Evolutionary conservation across 2,113 vertebrate species (phyloP).

Genomic region (Gracilinanus agilis): DNA sequence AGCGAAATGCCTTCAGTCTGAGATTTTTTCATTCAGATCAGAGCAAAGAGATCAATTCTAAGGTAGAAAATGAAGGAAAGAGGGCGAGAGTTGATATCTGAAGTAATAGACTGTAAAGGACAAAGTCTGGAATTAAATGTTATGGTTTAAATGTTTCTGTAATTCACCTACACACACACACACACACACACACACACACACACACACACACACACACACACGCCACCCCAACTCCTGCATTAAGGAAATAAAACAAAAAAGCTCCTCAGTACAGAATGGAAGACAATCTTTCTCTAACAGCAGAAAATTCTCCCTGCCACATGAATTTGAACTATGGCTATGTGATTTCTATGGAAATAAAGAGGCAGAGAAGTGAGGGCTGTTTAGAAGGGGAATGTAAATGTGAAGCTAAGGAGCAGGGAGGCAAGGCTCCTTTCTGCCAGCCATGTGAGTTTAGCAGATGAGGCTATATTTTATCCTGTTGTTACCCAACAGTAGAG

Average conservation of each 20-base stretch:
- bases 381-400: constrained; percentile 67
- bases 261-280: constrained; percentile 53
- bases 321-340: constrained; percentile 72
- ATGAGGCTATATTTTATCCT: constrained; percentile 61
- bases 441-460: constrained; percentile 35
- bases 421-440: constrained; percentile 39
- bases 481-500: constrained; percentile 56
- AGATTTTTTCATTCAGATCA: constrained; percentile 63
- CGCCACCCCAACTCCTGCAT: constrained; percentile 21
- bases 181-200: too few relatives aligned
- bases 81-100: constrained; percentile 51
- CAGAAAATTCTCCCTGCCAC: constrained; percentile 71
- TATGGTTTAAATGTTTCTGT: constrained; percentile 68
- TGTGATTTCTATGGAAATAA: constrained; percentile 76
- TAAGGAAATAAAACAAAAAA: constrained; percentile 78
- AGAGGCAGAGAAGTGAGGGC: constrained; percentile 55
- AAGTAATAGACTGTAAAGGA: constrained; percentile 73
- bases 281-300: constrained; percentile 66
- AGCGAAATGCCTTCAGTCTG: constrained; percentile 69
- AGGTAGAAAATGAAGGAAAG: constrained; percentile 72
- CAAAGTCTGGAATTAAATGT: constrained; percentile 78
- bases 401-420: constrained; percentile 59
- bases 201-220: not conserved
- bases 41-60: constrained; percentile 70
- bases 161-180: too few relatives aligned